Evolutionary conservation across 2,888 invertebrate species (phyloP).

Genomic region (Drymonia ruficornis): DNA sequence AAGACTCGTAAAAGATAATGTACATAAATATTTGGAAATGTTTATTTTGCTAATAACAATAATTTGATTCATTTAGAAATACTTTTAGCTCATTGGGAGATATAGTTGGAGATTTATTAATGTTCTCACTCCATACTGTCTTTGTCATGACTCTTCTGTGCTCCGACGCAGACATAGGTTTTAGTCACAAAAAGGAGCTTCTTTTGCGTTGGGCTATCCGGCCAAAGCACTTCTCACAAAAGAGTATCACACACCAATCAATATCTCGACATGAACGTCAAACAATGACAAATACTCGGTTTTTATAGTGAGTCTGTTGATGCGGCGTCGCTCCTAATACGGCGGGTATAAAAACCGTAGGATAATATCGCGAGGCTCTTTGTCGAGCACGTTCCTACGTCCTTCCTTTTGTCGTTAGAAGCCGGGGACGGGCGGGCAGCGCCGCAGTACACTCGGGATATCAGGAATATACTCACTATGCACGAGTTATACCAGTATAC

Average conservation of each 20-base stretch:
- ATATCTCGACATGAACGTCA: conserved; percentile 8
- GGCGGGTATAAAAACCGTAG: conserved; percentile 39
- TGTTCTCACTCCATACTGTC: too few species aligned
- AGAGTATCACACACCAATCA: conserved; percentile 9
- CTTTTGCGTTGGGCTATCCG: not conserved
- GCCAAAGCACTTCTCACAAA: not conserved
- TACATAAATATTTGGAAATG: too few species aligned
- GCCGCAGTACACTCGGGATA: conserved; percentile 2
- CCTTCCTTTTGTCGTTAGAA: conserved; percentile 72
- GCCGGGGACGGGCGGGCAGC: conserved; percentile 19
- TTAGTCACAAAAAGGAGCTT: not conserved
- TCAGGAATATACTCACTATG: not conserved
- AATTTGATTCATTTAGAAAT: too few species aligned
- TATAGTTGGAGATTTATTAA: too few species aligned
- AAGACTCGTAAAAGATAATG: too few species aligned
- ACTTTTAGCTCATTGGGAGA: too few species aligned
- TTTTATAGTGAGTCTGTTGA: conserved; percentile 1
- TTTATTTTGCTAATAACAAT: too few species aligned
- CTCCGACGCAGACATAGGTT: too few species aligned
- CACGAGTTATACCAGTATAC: not conserved
- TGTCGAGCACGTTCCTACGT: conserved; percentile 78
- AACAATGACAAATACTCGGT: conserved; percentile 5
- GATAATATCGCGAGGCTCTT: conserved; percentile 73
- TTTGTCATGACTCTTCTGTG: too few species aligned
- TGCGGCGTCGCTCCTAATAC: conserved; percentile 61